Base-by-base conservation (phyloP, 35 echinoderm and acorn worm species). In the Chiridota heheva region DNA sequence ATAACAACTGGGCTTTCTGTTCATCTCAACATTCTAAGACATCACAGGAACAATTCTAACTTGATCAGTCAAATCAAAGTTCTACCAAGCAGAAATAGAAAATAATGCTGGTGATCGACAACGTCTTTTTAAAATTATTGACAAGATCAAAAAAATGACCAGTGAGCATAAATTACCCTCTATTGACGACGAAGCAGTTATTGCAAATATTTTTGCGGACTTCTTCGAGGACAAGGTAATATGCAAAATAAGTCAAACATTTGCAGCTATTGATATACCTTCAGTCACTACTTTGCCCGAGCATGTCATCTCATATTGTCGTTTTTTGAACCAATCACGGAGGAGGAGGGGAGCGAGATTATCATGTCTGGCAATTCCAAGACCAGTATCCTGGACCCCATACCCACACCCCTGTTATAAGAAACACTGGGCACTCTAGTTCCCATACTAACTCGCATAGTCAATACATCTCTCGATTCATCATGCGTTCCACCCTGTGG, bases 371-470 rank as follows among this genome's bases (percentile, higher is more conserved):
- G 10, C 17, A 53, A 67, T 49, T 25, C 44, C 36, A 85, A 85
- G 40, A n/a, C 37, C n/a, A 51, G 82, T 40, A 7, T 28, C 1
- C 18, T 85, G 16, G 66, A 85, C 46, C 13, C 48, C 10, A 39
- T 85, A 5, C 82, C 82, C 12, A 70, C 74, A 27, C 44, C 55
- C 40, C 32, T 81, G 18, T 35, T 88, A n/a, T 69, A 88, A 43
- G n/a, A 80, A 17, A 81, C 39, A 35, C 3, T 65, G n/a, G 27
- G 49, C 15, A 51, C 32, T 17, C 76, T 88, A 63, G 16, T 80
- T 2, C 76, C 86, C 25, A 10, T 69, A 12, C 34, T 82, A 16
- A 70, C 86, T 31, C n/a, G 10, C n/a, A 33, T 78, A 18, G 56
- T 64, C 26, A 77, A 63, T 47, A 77, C 46, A 39, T 87, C 84